phyloP scores from a whole-genome alignment of 2,888 invertebrate species.

The Abscondita cerata region DNA sequence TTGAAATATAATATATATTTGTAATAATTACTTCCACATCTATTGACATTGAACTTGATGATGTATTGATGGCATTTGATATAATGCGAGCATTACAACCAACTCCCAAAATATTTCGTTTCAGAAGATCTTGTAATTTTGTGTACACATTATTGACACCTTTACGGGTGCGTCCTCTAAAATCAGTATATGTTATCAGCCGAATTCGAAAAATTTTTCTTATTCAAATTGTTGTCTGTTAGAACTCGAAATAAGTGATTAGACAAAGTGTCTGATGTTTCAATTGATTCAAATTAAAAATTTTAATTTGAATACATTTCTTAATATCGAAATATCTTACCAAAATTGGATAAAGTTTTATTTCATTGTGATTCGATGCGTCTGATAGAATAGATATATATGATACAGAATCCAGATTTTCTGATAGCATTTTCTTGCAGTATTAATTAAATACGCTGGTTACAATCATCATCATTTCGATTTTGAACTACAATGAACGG shows the following conservation, averaged over 20 bases:
- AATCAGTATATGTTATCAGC: conserved; percentile 44
- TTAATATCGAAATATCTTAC: neutral
- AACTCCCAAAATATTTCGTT: too few relatives aligned
- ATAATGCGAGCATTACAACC: too few relatives aligned
- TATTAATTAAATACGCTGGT: neutral
- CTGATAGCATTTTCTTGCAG: neutral
- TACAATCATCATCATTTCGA: neutral
- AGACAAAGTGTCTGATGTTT: too few relatives aligned
- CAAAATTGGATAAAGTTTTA: neutral
- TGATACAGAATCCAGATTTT: neutral
- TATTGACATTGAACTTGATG: conserved; percentile 38
- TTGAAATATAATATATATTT: conserved; percentile 41
- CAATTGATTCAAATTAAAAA: too few relatives aligned
- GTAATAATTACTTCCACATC: conserved; percentile 42
- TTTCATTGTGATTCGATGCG: too few relatives aligned
- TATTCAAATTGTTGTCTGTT: conserved; percentile 31
- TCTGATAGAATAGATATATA: neutral
- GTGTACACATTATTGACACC: too few relatives aligned
- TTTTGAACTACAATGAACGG: neutral
- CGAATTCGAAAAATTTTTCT: conserved; percentile 38
- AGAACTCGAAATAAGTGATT: conserved; percentile 37
- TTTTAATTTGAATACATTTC: neutral
- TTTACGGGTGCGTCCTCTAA: conserved; percentile 35
- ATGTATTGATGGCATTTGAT: too few relatives aligned
- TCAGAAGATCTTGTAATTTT: too few relatives aligned